Evolutionary conservation across 2,113 vertebrate species (phyloP), one percentile per base, ranked within the genome.

Genomic region (Beaufortia kweichowensis): DNA sequence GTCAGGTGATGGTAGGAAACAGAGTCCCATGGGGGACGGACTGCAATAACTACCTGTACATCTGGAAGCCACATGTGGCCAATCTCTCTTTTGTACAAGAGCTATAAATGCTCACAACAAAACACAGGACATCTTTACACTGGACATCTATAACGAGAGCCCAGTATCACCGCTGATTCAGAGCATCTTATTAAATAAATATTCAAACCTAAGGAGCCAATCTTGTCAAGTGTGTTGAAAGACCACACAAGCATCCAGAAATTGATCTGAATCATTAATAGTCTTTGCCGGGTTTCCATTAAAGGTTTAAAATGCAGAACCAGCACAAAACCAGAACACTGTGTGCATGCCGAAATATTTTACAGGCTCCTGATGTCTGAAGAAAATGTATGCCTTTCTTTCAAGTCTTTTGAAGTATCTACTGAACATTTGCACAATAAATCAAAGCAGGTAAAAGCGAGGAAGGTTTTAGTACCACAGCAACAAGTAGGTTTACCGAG

Each of bases 1-100:
- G 62, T 59, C 79, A 71, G 73, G 76, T 56, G 72, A 66, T 69
- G 65, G 68, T 61, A 57, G n/a, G 57, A 73, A 68, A 64, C 33
- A 6, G n/a, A 24, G 39, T 62, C 46, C 21, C 69, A 66, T 57
- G 57, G 39, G 68, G 24, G 60, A 72, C 59, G 69, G 62, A 82
- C 41, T 50, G 31, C 76, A 77, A 74, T 6, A 68, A 26, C 41
- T 60, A 81, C 75, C 60, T 75, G 75, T 73, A 87, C 82, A 85
- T 84, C 83, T 85, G 84, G 82, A 67, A n/a, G 35, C 62, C 82
- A 85, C 76, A 79, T 85, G 82, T 26, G 39, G 71, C 72, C 41
- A 39, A 56, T 26, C 21, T 24, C 28, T 69, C 26, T 68, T 33
- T 68, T 74, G 41, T 67, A 68, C 21, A n/a, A 9, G 26, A 12